These are phyloP conservation scores for Salvator merianae DNA, from an alignment of 2,113 vertebrate species.

Conservation along the genomic window DNA sequence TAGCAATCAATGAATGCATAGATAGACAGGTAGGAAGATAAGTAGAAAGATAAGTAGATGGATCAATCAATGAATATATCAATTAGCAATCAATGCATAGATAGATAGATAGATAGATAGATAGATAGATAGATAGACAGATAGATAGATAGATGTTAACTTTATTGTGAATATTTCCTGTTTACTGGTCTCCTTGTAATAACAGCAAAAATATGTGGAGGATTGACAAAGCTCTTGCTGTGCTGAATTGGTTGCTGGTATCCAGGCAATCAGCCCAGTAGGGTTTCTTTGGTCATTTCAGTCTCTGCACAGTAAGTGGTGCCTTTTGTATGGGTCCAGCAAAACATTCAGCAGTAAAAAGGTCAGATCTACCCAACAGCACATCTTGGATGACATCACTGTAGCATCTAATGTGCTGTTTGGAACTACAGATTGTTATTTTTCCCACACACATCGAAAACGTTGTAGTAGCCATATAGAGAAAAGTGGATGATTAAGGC, in stretches of 20 bases:
- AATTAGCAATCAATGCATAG: too few species aligned
- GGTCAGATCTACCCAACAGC: neutral
- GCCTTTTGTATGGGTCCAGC: neutral
- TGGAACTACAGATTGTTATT: constrained; percentile 1
- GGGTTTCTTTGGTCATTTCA: neutral
- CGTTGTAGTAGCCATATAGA: accelerated
- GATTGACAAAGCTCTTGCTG: neutral
- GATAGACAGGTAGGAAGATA: neutral
- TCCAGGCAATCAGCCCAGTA: neutral
- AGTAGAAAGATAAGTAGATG: too few species aligned
- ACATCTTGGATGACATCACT: constrained; percentile 15
- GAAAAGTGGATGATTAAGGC: neutral
- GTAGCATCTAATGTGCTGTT: neutral
- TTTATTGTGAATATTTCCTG: accelerated
- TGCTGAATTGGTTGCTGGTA: neutral
- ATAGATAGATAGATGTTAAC: neutral
- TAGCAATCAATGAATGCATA: neutral
- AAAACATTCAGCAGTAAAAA: constrained; percentile 31
- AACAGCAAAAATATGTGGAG: neutral
- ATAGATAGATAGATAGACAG: neutral
- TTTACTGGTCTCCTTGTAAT: neutral
- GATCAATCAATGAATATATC: too few species aligned
- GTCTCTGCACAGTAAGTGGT: neutral
- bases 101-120: too few species aligned
- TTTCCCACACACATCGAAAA: neutral